These are phyloP conservation scores for Terebella lapidaria DNA, from an alignment of 2,888 invertebrate species.

Conservation along the genomic window DNA sequence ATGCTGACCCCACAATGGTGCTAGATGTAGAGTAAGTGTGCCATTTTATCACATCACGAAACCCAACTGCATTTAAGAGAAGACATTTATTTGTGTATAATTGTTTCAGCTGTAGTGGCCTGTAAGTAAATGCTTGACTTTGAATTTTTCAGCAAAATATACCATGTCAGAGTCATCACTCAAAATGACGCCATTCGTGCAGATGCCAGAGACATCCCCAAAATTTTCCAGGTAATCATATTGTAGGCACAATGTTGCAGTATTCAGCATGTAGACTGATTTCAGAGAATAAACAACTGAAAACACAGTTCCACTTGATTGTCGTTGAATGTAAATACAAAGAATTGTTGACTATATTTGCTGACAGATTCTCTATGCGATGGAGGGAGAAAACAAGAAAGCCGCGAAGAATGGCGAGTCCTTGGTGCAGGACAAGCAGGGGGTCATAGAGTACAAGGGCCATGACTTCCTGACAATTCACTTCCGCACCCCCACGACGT, in stretches of 20 bases:
- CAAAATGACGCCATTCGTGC: constrained; percentile 99
- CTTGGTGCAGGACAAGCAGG: constrained; percentile 28
- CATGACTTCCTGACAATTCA: constrained; percentile 95
- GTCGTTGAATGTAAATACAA: too few species aligned
- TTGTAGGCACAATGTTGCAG: neutral
- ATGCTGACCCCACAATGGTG: constrained; percentile 89
- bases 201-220: constrained; percentile 97
- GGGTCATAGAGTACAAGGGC: constrained; percentile 71
- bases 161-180: constrained; percentile 96
- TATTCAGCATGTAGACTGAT: neutral
- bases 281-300: too few species aligned
- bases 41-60: neutral
- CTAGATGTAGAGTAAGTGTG: constrained; percentile 83
- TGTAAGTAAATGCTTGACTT: neutral
- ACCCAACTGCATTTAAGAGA: too few species aligned
- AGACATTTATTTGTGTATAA: too few species aligned
- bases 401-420: constrained; percentile 40
- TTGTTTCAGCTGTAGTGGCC: neutral
- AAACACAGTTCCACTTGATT: too few species aligned
- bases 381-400: constrained; percentile 75
- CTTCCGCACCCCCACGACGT: constrained; percentile 96
- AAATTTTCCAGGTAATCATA: constrained; percentile 76
- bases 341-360: too few species aligned
- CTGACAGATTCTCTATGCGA: constrained; percentile 72
- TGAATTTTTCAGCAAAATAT: constrained; percentile 75